Base-by-base conservation (phyloP, 1,140 invertebrate species). In the Sycophila sp. region DNA sequence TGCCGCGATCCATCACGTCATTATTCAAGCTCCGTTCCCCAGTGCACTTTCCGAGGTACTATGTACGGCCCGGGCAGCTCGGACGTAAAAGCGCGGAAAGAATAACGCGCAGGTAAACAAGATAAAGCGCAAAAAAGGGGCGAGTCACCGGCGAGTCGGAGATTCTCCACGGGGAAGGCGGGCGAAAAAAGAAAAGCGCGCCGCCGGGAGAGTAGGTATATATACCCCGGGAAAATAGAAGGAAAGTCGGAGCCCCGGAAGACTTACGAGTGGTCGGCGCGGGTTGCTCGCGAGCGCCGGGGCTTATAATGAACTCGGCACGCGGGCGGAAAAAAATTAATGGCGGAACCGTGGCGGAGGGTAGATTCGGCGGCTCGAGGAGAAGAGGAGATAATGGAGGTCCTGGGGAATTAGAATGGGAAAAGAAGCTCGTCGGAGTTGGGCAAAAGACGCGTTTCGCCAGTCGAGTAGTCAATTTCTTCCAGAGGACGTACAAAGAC, bases 321-420 rank as follows among this genome's bases (percentile, higher is more conserved):
- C n/a, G n/a, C n/a, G n/a, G 56, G 51, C 42, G 45, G 47, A 26
- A 40, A 53, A 63, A 70, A 70, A 70, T 70, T 53, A 70, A 70
- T 70, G 49, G 59, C 45, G 65, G 67, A 38, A 56, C 69, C 73
- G 53, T 45, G 56, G 36, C 28, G 58, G 38, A 66, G 68, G 66
- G 64, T 60, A 66, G 70, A 71, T 75, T 66, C 58, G 30, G 67
- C 59, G 63, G n/a, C 71, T 51, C 70, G 56, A 62, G 58, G 73
- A 69, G 75, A 73, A 73, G 69, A 66, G 70, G 68, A 69, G 73
- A 75, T 77, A 77, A 75, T 73, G 72, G 74, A 72, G 71, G n/a
- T n/a, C n/a, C 62, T 51, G 67, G 28, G 69, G 67, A 77, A 76
- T 74, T 75, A 76, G 76, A 77, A 77, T 76, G 74, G 73, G 69